Base-by-base conservation (phyloP, 2,113 vertebrate genomes). In the Anthoscopus minutus region DNA sequence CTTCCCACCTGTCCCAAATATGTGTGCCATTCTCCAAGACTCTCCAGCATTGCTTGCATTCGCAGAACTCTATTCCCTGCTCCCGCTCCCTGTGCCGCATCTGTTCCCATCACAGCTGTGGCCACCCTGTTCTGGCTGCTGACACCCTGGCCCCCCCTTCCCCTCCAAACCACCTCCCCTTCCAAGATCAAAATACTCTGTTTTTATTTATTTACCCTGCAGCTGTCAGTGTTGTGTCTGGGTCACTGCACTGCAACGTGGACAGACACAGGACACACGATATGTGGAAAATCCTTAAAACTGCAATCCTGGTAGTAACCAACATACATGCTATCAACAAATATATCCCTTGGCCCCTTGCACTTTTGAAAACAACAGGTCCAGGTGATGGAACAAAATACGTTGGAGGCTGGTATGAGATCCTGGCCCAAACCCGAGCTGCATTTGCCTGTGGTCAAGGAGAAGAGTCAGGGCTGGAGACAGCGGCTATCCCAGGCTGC, bases 201-300 rank as follows among this genome's bases (percentile, higher is more conserved):
- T 98, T 99, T 99, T 99, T 98, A 98, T 99, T 99, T 99, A 98
- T 98, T 98, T 98, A 95, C 96, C 74, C 94, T 94, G 95, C 99
- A 99, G 98, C 98, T 99, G 99, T 99, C 98, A 98, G 97, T 99
- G 99, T 99, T 99, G 99, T 99, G 99, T 99, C 99, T 99, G 99
- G 98, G 98, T 98, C 94, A 95, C 78, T 87, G 97, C 67, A 94
- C 91, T 97, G 97, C 89, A 98, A 97, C 97, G 81, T 94, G 84
- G 92, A 94, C 24, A 85, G 97, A 97, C 97, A 98, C 71, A 61
- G 95, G 98, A 97, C 97, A 98, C 69, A 61, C 27, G 97, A 98
- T 97, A 97, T 96, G 47, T 97, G 97, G 98, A 98, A 98, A 98
- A 96, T 93, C 97, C 96, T 98, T 98, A 98, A 98, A 98, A 98